Base-by-base conservation (phyloP, 2,888 invertebrate genomes). In the Pherbina coryleti region DNA sequence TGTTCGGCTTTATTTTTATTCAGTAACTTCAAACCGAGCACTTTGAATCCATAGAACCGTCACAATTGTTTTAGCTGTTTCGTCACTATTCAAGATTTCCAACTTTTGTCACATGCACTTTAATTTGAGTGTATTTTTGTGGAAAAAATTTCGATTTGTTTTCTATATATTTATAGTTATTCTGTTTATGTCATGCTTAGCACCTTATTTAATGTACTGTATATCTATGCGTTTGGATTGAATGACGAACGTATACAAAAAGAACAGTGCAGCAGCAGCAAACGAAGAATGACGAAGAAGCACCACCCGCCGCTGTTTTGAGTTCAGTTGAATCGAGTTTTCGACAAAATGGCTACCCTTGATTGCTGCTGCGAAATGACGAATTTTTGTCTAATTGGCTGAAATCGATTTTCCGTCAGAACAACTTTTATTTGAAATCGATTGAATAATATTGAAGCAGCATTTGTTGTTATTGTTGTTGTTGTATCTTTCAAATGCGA, bases 261-360 rank as follows among this genome's bases (percentile, higher is more conserved):
- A 57, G 44, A 72, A n/a, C 37, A 72, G 55, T 19, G 66, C 69
- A 49, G 49, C 14, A n/a, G 34, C 49, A 57, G 53, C 25, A 17
- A 3, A n/a, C 44, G 67, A 67, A 44, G 44, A 34, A 69, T 44
- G 72, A 72, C 55, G 72, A 72, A 72, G 19, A 55, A 19, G n/a
- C 57, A 9, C 22, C 57, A 25, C 22, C 25, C 25, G 57, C 44
- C 14, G 44, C 44, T 44, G 14, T 44, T 44, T 44, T 44, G 11
- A 44, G 44, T 44, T 44, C 11, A 11, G 44, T 44, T 44, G 11
- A 44, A 60, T 31, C 57, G 55, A 34, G 14, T 28, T 55, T 71
- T 53, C 71, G 71, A 71, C 55, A 71, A 71, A 53, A 71, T 71
- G 71, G 72, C 72, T 25, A 44, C 51, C 55, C 19, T 67, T 44